phyloP scores from a whole-genome alignment of 92 coral and sea anemone genomes.

The Palythoa grandiflora region DNA sequence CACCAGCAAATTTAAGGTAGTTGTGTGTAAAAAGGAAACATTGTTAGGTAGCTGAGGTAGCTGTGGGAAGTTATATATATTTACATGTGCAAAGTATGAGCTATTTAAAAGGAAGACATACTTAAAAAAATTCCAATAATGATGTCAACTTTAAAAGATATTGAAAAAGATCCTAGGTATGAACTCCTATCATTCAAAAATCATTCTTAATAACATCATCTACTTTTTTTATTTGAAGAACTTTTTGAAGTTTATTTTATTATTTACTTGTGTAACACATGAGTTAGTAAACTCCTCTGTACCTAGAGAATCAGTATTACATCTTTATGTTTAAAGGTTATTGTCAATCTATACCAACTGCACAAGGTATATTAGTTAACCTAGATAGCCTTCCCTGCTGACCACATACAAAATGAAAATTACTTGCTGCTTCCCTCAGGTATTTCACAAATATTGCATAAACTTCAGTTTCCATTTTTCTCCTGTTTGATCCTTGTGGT shows the following conservation, averaged over 20 bases:
- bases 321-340: not conserved
- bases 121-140: not conserved
- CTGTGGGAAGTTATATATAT: not conserved
- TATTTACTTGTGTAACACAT: too few species aligned
- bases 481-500: not conserved
- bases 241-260: too few species aligned
- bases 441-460: too few species aligned
- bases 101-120: not conserved
- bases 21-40: not conserved
- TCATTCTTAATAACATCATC: too few species aligned
- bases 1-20: not conserved
- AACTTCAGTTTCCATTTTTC: not conserved
- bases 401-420: not conserved
- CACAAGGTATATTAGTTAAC: not conserved
- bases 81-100: not conserved
- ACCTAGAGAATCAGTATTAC: not conserved
- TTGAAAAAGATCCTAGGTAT: too few species aligned
- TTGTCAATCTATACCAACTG: not conserved
- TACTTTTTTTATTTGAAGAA: too few species aligned
- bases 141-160: not conserved
- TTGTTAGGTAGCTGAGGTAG: conserved; percentile 1
- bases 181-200: too few species aligned
- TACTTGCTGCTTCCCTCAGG: not conserved
- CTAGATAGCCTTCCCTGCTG: not conserved
- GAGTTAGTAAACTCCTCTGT: too few species aligned